phyloP scores from a whole-genome alignment of 2,888 invertebrate species.

The Acrocyrtus sp. region DNA sequence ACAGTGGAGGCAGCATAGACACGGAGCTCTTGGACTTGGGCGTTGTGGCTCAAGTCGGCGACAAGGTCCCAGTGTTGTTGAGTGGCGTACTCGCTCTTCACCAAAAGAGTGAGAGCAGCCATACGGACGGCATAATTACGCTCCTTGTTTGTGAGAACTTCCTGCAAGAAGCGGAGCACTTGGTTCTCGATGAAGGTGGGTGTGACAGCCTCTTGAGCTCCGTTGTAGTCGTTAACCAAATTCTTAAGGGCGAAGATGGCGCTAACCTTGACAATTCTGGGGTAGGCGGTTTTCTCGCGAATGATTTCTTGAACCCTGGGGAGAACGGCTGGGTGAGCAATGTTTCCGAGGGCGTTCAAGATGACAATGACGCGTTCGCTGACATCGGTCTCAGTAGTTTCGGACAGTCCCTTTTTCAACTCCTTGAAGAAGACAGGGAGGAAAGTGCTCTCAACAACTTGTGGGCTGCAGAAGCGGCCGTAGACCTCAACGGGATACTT shows the following conservation, averaged over 20 bases:
- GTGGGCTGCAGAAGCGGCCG: constrained; percentile 18
- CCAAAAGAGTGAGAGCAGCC: constrained; percentile 30
- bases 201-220: constrained; percentile 10
- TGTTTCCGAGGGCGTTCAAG: constrained; percentile 11
- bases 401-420: constrained; percentile 10
- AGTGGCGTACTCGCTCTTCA: constrained; percentile 10
- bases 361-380: constrained; percentile 2
- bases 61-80: background rate
- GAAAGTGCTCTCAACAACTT: constrained; percentile 1
- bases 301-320: constrained; percentile 10
- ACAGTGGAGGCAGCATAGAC: constrained; percentile 16
- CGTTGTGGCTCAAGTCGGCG: constrained; percentile 13
- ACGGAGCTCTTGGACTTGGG: background rate
- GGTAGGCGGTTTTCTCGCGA: background rate
- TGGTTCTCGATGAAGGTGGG: background rate
- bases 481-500: constrained; percentile 34
- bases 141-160: background rate
- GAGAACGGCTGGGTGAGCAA: constrained; percentile 20
- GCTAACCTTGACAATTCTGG: constrained; percentile 3
- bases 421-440: constrained; percentile 3
- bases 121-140: constrained; percentile 8
- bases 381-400: constrained; percentile 1
- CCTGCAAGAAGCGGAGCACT: constrained; percentile 16
- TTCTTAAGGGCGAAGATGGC: constrained; percentile 16
- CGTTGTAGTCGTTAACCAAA: constrained; percentile 11